Percentiles rank a stretch among this genome's conserved stretches.
Conservation (phyloP, 2,888 invertebrate species). For the Carabus problematicus region DNA sequence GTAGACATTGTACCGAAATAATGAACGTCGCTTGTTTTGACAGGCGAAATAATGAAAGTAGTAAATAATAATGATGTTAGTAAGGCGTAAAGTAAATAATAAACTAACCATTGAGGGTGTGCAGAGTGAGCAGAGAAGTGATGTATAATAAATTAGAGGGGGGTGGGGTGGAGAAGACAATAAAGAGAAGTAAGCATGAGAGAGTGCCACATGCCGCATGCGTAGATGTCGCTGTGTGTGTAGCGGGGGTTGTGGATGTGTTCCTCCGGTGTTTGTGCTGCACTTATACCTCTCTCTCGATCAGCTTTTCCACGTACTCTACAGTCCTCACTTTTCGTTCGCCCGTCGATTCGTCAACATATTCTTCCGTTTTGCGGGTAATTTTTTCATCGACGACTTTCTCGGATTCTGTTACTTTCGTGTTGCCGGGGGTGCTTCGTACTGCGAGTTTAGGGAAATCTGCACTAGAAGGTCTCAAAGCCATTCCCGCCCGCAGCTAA, state of each 20-base stretch:
- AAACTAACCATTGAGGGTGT: conserved; percentile 25
- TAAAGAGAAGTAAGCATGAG: not conserved
- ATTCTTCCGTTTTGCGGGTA: conserved; percentile 86
- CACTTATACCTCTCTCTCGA: conserved; percentile 87
- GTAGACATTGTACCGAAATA: conserved; percentile 11
- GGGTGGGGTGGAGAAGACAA: conserved; percentile 1
- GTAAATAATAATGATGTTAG: conserved; percentile 4
- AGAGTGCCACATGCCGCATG: conserved; percentile 15
- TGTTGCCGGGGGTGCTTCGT: conserved; percentile 84
- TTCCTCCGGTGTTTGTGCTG: not conserved
- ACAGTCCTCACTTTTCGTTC: conserved; percentile 87
- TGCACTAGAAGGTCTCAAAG: conserved; percentile 68
- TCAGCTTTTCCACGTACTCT: conserved; percentile 94
- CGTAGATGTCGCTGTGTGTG: conserved; percentile 7
- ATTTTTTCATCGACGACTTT: conserved; percentile 89
- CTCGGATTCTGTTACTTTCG: conserved; percentile 87
- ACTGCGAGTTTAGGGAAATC: conserved; percentile 86
- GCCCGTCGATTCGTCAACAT: conserved; percentile 84
- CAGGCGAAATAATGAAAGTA: conserved; percentile 1
- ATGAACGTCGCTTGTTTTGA: not conserved
- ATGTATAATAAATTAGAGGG: conserved; percentile 11
- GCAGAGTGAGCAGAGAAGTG: conserved; percentile 2
- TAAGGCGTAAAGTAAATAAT: conserved; percentile 12
- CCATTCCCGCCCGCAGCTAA: conserved; percentile 40
- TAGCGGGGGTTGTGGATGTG: not conserved